phyloP scores from a whole-genome alignment of 2,797 vertebrate species.

The Typhlichthys subterraneus region DNA sequence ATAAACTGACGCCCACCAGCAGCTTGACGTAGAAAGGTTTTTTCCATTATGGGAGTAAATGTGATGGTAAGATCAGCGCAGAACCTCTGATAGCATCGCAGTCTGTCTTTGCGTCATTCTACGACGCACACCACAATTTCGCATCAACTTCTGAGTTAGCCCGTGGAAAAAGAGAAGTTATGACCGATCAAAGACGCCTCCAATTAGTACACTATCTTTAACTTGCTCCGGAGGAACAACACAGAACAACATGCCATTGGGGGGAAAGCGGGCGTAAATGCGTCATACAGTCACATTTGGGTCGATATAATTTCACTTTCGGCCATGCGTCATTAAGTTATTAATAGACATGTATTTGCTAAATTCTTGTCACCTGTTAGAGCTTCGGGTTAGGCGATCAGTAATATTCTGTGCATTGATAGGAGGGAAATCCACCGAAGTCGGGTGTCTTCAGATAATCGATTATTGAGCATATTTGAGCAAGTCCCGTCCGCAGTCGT shows the following conservation, averaged over 20 bases:
- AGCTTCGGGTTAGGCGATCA: slow-evolving; percentile 24
- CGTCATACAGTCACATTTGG: slow-evolving; percentile 41
- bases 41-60: not conserved
- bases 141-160: slow-evolving; percentile 48
- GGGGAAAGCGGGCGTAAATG: slow-evolving; percentile 26
- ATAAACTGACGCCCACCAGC: slow-evolving; percentile 13
- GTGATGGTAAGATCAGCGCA: slow-evolving; percentile 39
- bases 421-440: slow-evolving; percentile 16
- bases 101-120: slow-evolving; percentile 30
- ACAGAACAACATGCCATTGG: slow-evolving; percentile 3
- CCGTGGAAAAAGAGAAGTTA: no score
- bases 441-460: slow-evolving; percentile 9
- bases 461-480: not conserved
- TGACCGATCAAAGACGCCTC: no score
- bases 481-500: slow-evolving; percentile 4
- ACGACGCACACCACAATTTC: slow-evolving; percentile 26
- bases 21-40: no score
- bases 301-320: not conserved
- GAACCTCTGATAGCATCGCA: slow-evolving; percentile 21
- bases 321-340: not conserved
- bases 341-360: not conserved
- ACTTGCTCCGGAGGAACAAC: not conserved
- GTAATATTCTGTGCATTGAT: slow-evolving; percentile 4
- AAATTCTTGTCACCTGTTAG: slow-evolving; percentile 56
- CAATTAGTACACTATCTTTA: slow-evolving; percentile 13